These are phyloP conservation scores for Camponotus floridanus DNA, from an alignment of 1,140 invertebrate genomes.

Conservation along the genomic window DNA sequence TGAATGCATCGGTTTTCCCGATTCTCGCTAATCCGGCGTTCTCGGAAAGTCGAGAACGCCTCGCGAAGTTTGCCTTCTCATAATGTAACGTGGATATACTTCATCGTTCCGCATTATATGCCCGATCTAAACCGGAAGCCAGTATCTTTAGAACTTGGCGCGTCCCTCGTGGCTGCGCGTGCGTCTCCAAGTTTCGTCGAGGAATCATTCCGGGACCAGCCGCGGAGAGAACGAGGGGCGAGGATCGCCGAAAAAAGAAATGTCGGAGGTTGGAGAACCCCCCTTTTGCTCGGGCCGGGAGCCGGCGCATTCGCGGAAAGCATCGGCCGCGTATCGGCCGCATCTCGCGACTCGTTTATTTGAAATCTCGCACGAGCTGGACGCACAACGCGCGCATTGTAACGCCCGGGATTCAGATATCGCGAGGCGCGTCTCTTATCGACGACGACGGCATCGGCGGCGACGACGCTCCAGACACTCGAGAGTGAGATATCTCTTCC, in stretches of 20 bases:
- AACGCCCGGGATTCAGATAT: slow-evolving; percentile 66
- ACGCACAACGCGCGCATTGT: slow-evolving; percentile 78
- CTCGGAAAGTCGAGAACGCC: background rate
- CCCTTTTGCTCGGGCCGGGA: background rate
- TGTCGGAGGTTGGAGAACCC: slow-evolving; percentile 15
- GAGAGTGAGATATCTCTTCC: background rate
- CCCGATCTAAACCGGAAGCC: background rate
- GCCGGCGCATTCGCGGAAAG: slow-evolving; percentile 47
- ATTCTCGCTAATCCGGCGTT: background rate
- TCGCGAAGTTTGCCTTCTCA: background rate
- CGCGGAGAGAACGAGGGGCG: no score
- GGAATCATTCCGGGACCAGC: background rate
- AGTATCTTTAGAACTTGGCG: slow-evolving; percentile 3
- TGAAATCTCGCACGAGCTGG: slow-evolving; percentile 62
- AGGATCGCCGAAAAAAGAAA: background rate
- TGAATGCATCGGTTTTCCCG: background rate
- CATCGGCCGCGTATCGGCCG: slow-evolving; percentile 29
- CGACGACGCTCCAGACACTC: slow-evolving; percentile 60
- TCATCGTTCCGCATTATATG: background rate
- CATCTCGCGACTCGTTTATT: slow-evolving; percentile 56
- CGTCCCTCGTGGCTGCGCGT: no score
- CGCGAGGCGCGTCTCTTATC: slow-evolving; percentile 72
- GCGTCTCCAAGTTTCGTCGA: background rate
- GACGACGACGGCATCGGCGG: slow-evolving; percentile 41
- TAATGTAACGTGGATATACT: background rate